These are phyloP conservation scores for Eospalax fontanierii DNA, from an alignment of 2,797 vertebrate genomes.

Conservation along the genomic window DNA sequence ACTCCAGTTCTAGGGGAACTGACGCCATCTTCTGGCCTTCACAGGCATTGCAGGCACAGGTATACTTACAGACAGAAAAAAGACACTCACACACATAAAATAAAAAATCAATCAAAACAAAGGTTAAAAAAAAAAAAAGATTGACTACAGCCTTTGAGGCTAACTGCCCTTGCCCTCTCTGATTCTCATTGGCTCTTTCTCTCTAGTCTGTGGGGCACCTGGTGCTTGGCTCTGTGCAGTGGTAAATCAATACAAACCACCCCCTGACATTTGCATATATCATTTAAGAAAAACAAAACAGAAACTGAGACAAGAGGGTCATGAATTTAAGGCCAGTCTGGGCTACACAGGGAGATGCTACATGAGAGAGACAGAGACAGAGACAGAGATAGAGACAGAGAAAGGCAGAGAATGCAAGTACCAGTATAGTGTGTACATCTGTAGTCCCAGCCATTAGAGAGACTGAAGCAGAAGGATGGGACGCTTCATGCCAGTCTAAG, in stretches of 20 bases:
- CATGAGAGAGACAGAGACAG: neutral
- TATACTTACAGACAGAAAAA: no score
- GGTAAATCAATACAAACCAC: neutral
- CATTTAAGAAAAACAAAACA: slow-evolving; percentile 10
- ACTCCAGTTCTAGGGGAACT: no score
- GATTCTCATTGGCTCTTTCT: neutral
- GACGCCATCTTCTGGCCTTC: no score
- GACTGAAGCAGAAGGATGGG: neutral
- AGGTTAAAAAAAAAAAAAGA: no score
- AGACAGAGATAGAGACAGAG: neutral
- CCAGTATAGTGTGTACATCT: neutral
- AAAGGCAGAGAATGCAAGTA: neutral
- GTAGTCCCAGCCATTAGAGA: neutral
- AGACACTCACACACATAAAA: no score
- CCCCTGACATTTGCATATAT: neutral
- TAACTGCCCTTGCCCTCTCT: neutral
- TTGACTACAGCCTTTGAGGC: neutral
- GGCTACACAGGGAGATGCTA: neutral
- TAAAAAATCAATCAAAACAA: no score
- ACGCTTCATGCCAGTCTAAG: neutral
- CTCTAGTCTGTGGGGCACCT: neutral
- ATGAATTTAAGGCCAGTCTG: neutral
- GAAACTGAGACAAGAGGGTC: neutral
- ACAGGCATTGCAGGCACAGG: no score
- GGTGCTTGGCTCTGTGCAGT: neutral